Percentiles rank a stretch among this genome's conserved stretches.
Conservation (phyloP, 2,113 vertebrate species). For the Sinocyclocheilus anophthalmus region DNA sequence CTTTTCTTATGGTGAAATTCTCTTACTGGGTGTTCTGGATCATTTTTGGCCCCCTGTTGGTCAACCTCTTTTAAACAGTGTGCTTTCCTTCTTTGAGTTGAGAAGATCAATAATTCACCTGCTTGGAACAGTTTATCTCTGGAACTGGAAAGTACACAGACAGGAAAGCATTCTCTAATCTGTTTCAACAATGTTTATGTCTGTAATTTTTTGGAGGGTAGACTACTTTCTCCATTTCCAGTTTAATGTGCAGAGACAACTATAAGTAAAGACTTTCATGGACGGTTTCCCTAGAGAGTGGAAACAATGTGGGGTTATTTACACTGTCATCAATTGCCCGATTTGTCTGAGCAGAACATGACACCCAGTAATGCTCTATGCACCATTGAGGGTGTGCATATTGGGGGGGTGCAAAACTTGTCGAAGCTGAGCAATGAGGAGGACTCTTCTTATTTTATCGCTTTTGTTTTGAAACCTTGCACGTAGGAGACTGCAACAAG, state of each 20-base stretch:
- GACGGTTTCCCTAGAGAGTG: slow-evolving; percentile 8
- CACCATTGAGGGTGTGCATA: background rate
- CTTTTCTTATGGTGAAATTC: too few relatives aligned
- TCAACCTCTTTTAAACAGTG: slow-evolving; percentile 34
- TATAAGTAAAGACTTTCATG: slow-evolving; percentile 12
- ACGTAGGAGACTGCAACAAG: too few relatives aligned
- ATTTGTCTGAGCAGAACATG: background rate
- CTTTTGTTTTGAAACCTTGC: background rate
- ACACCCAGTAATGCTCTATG: background rate
- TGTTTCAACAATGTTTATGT: slow-evolving; percentile 10
- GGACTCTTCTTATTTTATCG: background rate
- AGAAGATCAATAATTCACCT: slow-evolving; percentile 50
- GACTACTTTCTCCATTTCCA: background rate
- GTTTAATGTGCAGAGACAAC: slow-evolving; percentile 22
- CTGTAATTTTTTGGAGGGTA: background rate
- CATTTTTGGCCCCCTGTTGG: background rate
- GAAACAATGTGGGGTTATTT: background rate
- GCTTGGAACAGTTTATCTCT: slow-evolving; percentile 51
- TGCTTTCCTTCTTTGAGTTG: slow-evolving; percentile 34
- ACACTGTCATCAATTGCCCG: slow-evolving; percentile 29
- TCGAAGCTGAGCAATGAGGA: background rate
- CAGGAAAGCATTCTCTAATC: slow-evolving; percentile 5
- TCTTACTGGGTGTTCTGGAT: too few relatives aligned
- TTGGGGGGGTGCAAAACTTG: background rate
- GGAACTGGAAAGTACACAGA: slow-evolving; percentile 17